Base-by-base conservation (phyloP, 2,888 invertebrate species). In the Strigamia crassipes region DNA sequence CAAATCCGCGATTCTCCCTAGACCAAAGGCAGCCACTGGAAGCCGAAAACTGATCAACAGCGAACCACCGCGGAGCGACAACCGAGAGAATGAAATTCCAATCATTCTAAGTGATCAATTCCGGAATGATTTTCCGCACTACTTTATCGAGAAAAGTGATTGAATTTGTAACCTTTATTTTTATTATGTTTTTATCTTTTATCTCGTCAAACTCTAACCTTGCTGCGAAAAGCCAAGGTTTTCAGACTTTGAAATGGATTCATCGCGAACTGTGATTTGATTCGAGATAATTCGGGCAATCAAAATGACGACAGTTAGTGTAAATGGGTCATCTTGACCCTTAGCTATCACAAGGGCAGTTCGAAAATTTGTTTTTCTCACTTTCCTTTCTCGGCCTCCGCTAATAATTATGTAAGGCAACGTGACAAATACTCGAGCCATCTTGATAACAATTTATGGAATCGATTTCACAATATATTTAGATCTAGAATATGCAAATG, bases 271-370 rank as follows among this genome's bases (percentile, higher is more conserved):
- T 61, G 61, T 61, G 21, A n/a, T n/a, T n/a, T n/a, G 13, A 23
- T 61, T 66, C 27, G 56, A 56, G 56, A 56, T 56, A 56, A 56
- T 56, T 56, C n/a, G 4, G 2, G 56, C 18, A 9, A 27, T 73
- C 12, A 73, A 73, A 73, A 15, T 23, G 31, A 73, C 31, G n/a
- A 31, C 73, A 73, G 27, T 15, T 3, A 4, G 12, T 31, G n/a
- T 12, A 73, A 73, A 31, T 73, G n/a, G 73, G 73, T 73, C 73
- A 73, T 73, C 27, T 73, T 27, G 31, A 73, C 73, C 73, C 31
- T 73, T 73, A 31, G 73, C 31, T 73, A 73, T 31, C 73, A 73
- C 73, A 73, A 73, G 73, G 73, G 27, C 73, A 73, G 31, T 73
- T 73, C n/a, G 27, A 31, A 10, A 31, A 23, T 73, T 73, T 73